Conservation (phyloP, 1,140 invertebrate genomes). For the Zelostemma sp. region DNA sequence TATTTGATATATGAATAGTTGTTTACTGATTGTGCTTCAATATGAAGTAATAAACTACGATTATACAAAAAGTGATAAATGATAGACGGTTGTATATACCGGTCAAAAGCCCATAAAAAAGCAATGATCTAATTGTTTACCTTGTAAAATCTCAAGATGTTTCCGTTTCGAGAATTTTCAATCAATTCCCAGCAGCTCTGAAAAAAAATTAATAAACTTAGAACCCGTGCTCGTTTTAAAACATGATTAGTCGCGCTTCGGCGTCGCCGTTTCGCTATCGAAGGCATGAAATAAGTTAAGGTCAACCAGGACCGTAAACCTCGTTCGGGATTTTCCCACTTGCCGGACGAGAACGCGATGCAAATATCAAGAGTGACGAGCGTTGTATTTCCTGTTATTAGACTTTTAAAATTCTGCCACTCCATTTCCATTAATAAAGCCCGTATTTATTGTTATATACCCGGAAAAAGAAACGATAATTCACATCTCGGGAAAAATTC, state of each 20-base stretch:
- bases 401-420: slow-evolving; percentile 16
- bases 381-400: no score
- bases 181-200: background rate
- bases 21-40: no score
- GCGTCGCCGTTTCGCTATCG: slow-evolving; percentile 7
- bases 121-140: background rate
- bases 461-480: background rate
- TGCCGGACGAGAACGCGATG: no score
- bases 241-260: no score
- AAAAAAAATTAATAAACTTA: background rate
- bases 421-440: background rate
- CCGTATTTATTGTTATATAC: background rate
- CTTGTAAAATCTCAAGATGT: background rate
- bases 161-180: background rate
- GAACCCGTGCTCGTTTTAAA: background rate
- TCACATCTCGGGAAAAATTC: background rate
- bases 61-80: no score
- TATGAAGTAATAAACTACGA: no score
- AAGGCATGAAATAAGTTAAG: slow-evolving; percentile 24
- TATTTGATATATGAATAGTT: no score
- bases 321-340: slow-evolving; percentile 32
- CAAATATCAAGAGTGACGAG: no score
- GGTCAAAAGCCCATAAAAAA: background rate
- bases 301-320: slow-evolving; percentile 27
- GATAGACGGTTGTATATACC: background rate